Evolutionary conservation across 23 tunicate genomes (phyloP).

Genomic region (Ciona savignyi): DNA sequence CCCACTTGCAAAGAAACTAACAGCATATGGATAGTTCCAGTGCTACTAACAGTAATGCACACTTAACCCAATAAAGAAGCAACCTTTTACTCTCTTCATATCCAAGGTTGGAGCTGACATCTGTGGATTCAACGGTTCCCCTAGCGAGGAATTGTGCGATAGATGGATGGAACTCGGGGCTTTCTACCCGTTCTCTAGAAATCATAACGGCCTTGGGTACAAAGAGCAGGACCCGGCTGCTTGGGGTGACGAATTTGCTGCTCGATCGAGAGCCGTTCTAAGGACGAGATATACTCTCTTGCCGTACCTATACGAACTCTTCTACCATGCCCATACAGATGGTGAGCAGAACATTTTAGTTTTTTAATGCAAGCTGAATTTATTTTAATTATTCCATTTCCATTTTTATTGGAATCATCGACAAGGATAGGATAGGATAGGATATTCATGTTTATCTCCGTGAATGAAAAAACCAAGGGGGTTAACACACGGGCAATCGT

Average conservation of each 20-base stretch:
- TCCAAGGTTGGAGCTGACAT: constrained; percentile 95
- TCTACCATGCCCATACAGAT: constrained; percentile 65
- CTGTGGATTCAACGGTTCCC: constrained; percentile 86
- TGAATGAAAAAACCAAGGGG: too few relatives aligned
- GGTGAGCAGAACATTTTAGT: constrained; percentile 30
- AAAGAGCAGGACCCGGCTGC: constrained; percentile 91
- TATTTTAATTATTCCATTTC: too few relatives aligned
- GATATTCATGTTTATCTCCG: too few relatives aligned
- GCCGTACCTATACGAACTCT: constrained; percentile 88
- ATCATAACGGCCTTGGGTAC: constrained; percentile 95
- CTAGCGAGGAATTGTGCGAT: constrained; percentile 57
- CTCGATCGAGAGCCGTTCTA: constrained; percentile 30
- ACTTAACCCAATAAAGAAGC: too few relatives aligned
- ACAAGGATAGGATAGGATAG: too few relatives aligned
- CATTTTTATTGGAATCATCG: too few relatives aligned
- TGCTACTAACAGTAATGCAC: too few relatives aligned
- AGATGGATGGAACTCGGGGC: constrained; percentile 98
- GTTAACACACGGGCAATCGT: too few relatives aligned
- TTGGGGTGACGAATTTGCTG: constrained; percentile 82
- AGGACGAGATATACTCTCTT: constrained; percentile 75
- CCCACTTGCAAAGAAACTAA: too few relatives aligned
- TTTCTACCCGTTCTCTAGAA: constrained; percentile 88
- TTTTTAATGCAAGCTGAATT: too few relatives aligned
- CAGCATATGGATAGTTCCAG: too few relatives aligned
- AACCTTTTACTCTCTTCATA: too few relatives aligned